Percentiles rank a stretch among this genome's conserved stretches.
These are phyloP conservation scores for Tachysurus fulvidraco DNA, from an alignment of 2,113 vertebrate genomes.

Conservation along the genomic window DNA sequence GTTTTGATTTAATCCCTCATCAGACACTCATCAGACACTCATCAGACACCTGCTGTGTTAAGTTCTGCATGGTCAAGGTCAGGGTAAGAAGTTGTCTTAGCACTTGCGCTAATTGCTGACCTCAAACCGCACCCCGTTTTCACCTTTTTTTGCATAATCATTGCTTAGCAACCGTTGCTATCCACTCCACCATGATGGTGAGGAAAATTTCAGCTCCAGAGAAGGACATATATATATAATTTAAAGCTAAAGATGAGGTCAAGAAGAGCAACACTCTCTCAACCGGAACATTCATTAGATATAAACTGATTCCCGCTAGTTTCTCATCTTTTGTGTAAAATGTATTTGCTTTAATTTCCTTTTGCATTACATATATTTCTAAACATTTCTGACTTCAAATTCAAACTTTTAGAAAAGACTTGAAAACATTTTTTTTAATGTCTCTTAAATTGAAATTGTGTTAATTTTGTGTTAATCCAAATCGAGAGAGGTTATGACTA, in stretches of 20 bases:
- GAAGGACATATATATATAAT: neutral
- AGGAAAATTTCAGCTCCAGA: neutral
- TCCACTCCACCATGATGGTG: neutral
- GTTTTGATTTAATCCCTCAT: neutral
- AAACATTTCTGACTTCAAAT: neutral
- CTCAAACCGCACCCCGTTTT: neutral
- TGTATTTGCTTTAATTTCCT: neutral
- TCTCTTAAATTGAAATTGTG: too few relatives aligned
- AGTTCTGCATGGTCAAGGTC: neutral
- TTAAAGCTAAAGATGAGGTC: neutral
- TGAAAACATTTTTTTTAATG: too few relatives aligned
- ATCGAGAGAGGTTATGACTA: neutral
- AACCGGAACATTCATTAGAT: too few relatives aligned
- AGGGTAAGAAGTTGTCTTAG: neutral
- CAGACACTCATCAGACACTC: neutral
- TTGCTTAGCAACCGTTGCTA: neutral
- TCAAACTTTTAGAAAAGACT: neutral
- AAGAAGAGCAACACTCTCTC: neutral
- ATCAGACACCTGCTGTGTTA: neutral
- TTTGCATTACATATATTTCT: neutral
- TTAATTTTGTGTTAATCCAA: too few relatives aligned
- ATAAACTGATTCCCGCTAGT: neutral
- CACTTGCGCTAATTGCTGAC: neutral
- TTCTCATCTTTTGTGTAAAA: neutral
- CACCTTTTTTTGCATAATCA: neutral